Conservation (phyloP, 2,113 vertebrate genomes). For the Chiloscyllium plagiosum region DNA sequence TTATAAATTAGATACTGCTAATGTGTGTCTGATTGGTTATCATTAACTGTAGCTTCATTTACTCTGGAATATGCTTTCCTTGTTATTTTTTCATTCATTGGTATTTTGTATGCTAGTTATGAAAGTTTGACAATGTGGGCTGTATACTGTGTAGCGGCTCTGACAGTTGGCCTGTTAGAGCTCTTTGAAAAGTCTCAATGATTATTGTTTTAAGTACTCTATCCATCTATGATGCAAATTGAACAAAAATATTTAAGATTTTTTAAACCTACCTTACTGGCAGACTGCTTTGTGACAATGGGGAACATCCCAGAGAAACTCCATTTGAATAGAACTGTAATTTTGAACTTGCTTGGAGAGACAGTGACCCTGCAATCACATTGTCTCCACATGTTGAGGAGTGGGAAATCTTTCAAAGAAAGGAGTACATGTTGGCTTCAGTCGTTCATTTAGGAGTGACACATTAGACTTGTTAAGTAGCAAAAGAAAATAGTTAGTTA, state of each 20-base stretch:
- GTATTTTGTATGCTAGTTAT: not conserved
- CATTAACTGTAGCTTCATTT: not conserved
- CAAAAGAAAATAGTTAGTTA: not conserved
- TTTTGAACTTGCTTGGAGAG: not conserved
- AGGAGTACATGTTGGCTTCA: not conserved
- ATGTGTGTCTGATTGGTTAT: not conserved
- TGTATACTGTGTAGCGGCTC: not conserved
- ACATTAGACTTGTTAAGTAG: not conserved
- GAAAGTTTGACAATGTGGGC: not conserved
- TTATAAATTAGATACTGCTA: not conserved
- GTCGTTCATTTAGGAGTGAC: not conserved
- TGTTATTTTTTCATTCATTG: not conserved
- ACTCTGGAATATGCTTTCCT: not conserved
- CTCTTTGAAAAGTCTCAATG: not conserved
- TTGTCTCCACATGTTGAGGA: not conserved
- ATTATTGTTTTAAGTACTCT: not conserved
- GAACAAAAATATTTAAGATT: not conserved
- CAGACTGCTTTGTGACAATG: not conserved
- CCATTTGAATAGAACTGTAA: not conserved
- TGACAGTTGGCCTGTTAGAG: not conserved
- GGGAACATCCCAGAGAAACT: not conserved
- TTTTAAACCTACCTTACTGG: not conserved
- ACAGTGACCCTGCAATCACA: not conserved
- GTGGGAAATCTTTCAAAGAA: not conserved
- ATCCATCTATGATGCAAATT: not conserved